phyloP scores from a whole-genome alignment of 2,888 invertebrate species.

The Matsumyia berberina region DNA sequence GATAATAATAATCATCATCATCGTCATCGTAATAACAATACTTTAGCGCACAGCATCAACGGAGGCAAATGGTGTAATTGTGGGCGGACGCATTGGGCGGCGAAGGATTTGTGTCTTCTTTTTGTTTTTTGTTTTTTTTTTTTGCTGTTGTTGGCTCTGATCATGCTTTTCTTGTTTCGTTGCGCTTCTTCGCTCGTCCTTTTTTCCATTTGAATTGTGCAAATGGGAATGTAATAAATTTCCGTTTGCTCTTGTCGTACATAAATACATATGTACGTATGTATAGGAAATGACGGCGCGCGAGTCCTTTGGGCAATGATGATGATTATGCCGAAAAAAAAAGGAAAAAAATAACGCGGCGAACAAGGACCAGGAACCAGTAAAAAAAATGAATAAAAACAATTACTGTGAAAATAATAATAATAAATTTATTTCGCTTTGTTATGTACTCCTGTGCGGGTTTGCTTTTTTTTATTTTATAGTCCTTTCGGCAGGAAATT shows the following conservation, averaged over 20 bases:
- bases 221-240: constrained; percentile 63
- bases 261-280: constrained; percentile 29
- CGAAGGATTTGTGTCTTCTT: constrained; percentile 23
- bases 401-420: constrained; percentile 62
- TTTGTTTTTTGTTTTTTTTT: constrained; percentile 2
- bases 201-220: constrained; percentile 54
- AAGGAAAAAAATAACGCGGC: neutral
- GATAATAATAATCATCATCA: constrained; percentile 61
- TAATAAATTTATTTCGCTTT: constrained; percentile 60
- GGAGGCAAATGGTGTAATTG: constrained; percentile 34
- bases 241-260: constrained; percentile 46
- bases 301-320: constrained; percentile 55
- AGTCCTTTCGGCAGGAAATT: constrained; percentile 31
- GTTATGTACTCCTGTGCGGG: constrained; percentile 36
- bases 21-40: constrained; percentile 55
- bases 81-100: constrained; percentile 31
- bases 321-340: constrained; percentile 22
- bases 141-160: constrained; percentile 10
- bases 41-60: constrained; percentile 16
- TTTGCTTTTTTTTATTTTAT: constrained; percentile 4
- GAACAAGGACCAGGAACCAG: constrained; percentile 29
- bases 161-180: constrained; percentile 13
- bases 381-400: constrained; percentile 38
- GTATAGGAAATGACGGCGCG: constrained; percentile 40
- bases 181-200: constrained; percentile 40